Base-by-base conservation (phyloP, 2,797 vertebrate species). In the Enoplosus armatus region DNA sequence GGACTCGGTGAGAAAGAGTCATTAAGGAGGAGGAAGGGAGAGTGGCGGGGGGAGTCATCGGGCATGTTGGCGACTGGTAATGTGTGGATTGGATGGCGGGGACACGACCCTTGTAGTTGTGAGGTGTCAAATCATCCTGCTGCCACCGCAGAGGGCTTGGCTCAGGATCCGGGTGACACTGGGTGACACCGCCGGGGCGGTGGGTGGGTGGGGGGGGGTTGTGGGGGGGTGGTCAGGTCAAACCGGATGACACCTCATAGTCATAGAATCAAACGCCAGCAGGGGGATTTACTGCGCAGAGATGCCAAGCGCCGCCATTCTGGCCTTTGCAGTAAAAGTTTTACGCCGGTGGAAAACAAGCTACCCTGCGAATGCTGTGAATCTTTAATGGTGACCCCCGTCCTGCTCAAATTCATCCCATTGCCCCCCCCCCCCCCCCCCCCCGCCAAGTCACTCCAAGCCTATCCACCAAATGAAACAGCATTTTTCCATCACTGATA, bases 21-120 rank as follows among this genome's bases (percentile, higher is more conserved):
- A 84, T 75, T 88, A 69, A 79, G 83, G 75, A 60, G 39, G 58
- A 55, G 54, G 73, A 80, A 63, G 72, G 53, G 72, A 77, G 82
- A 84, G 79, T 67, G 82, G 75, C 14, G 48, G 58, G 48, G 58
- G 66, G 90, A 85, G 80, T 69, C 85, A 86, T 85, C 69, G 78
- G 77, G 71, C 85, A 80, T 29, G 60, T 66, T 89, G 89, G 90
- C 55, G 65, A 82, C 83, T 78, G 69, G 87, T 92, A 93, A 92
- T 91, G 89, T 91, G 85, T 83, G 85, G 85, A 92, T 91, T 56
- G 89, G 93, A 86, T 90, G 89, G 87, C 87, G 12, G 83, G 86
- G 88, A 87, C 94, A 90, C 83, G 85, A 84, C 91, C 91, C 87
- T 81, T 79, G 83, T 93, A 91, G 94, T 91, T 93, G 88, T 10